A percentile compares a stretch with the other conserved stretches of the same genome.
phyloP scores from a whole-genome alignment of 35 echinoderm and acorn worm species.

The Apostichopus japonicus region DNA sequence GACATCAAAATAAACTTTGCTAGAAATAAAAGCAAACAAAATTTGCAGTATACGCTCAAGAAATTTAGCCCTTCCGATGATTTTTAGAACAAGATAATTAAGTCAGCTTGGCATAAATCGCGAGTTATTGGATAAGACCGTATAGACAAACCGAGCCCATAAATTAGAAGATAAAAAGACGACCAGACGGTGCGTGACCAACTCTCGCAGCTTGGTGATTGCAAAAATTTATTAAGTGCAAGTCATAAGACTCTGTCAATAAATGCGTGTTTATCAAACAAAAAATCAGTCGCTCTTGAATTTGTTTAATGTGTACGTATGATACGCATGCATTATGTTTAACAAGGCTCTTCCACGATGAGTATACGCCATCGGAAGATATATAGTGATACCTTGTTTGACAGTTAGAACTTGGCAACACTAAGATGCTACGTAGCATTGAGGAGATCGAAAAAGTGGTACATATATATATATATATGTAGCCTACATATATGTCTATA shows the following conservation, averaged over 20 bases:
- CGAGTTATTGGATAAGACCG: conserved; percentile 29
- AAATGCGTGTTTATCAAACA: background rate
- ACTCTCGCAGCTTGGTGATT: background rate
- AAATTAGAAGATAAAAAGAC: background rate
- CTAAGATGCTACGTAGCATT: too few species aligned
- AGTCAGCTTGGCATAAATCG: conserved; percentile 15
- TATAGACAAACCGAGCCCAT: background rate
- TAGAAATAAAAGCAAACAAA: conserved; percentile 36
- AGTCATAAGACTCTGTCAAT: background rate
- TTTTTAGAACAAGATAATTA: conserved; percentile 9
- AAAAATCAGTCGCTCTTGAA: too few species aligned
- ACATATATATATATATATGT: too few species aligned
- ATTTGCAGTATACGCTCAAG: background rate
- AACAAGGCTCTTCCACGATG: too few species aligned
- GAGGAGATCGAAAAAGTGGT: too few species aligned
- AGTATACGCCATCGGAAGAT: too few species aligned
- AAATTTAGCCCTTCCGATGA: conserved; percentile 5
- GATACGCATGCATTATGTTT: too few species aligned
- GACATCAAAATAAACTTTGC: conserved; percentile 46
- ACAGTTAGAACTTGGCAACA: too few species aligned
- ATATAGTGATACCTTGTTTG: too few species aligned
- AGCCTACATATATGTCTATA: too few species aligned
- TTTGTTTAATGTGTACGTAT: too few species aligned
- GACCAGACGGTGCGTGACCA: conserved; percentile 9
- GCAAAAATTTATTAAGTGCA: background rate